phyloP scores from a whole-genome alignment of 2,113 vertebrate genomes.

The Patagioenas fasciata region DNA sequence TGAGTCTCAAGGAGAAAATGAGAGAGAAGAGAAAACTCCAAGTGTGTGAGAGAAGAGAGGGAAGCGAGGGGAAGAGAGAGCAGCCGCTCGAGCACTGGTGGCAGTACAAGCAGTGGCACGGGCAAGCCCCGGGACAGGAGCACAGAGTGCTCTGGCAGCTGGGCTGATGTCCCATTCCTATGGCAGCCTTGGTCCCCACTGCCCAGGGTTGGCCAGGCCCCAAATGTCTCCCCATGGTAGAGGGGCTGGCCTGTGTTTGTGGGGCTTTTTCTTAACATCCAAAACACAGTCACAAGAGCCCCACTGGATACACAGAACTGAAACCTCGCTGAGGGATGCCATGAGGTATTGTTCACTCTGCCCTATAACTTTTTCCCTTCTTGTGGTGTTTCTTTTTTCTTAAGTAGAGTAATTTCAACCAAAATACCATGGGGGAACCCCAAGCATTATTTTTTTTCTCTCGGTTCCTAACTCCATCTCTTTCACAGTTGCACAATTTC shows the following conservation, averaged over 20 bases:
- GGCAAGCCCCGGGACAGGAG: neutral
- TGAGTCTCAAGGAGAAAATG: neutral
- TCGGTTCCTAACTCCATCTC: neutral
- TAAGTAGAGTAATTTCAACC: neutral
- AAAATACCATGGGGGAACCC: neutral
- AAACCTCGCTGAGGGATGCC: neutral
- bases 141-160: neutral
- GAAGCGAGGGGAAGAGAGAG: neutral
- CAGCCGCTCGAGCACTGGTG: fast-evolving
- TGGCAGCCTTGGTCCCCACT: neutral
- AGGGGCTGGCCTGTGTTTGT: neutral
- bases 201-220: neutral
- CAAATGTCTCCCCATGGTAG: fast-evolving
- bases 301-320: neutral
- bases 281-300: neutral
- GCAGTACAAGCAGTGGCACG: neutral
- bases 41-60: neutral
- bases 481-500: neutral
- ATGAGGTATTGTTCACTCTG: neutral
- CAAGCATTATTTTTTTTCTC: neutral
- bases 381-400: neutral
- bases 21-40: neutral
- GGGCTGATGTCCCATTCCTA: neutral
- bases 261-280: neutral
- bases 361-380: neutral